Percentiles rank a stretch among this genome's conserved stretches.
These are phyloP conservation scores for Limnothrissa miodon DNA, from an alignment of 2,113 vertebrate genomes.

Conservation along the genomic window DNA sequence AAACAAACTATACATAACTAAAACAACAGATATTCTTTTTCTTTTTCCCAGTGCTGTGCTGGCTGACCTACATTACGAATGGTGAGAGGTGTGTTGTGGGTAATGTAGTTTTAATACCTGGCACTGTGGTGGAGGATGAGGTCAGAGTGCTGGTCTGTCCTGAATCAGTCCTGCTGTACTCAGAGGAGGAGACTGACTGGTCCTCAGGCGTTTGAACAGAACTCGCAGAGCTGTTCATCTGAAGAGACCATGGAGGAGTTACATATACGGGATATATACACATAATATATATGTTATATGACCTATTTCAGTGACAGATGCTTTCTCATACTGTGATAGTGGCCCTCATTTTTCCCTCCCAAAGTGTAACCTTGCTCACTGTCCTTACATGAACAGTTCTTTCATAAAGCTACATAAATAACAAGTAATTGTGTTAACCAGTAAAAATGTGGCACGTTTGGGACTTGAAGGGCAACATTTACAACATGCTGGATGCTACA, in stretches of 20 bases:
- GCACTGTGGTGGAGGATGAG: slow-evolving; percentile 54
- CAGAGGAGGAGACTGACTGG: slow-evolving; percentile 38
- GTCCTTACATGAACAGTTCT: no score
- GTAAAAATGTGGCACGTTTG: no score
- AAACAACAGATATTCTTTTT: neutral
- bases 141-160: slow-evolving; percentile 39
- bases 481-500: neutral
- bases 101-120: slow-evolving; percentile 62
- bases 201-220: slow-evolving; percentile 33
- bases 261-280: no score
- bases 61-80: neutral
- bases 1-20: neutral
- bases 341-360: no score
- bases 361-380: no score
- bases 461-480: no score
- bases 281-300: no score
- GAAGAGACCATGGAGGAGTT: neutral
- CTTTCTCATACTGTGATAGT: no score
- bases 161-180: slow-evolving; percentile 22
- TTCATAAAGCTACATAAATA: no score
- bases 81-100: neutral
- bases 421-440: no score
- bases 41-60: neutral
- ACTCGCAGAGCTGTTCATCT: slow-evolving; percentile 47
- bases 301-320: no score